Base-by-base conservation (phyloP, 2,888 invertebrate species). In the Thyatira batis region DNA sequence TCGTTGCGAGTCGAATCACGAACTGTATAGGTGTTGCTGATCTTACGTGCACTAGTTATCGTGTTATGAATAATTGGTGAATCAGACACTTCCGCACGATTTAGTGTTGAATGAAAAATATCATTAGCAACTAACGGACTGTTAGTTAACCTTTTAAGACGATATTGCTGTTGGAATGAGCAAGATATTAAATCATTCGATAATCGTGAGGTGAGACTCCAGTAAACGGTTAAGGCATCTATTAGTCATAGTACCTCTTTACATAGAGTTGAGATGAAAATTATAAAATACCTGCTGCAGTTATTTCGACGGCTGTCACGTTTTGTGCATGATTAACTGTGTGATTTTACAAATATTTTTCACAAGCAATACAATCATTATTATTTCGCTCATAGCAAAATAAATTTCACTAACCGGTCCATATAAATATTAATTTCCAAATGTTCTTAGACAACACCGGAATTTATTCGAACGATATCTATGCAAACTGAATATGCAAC, bases 1-100 rank as follows among this genome's bases (percentile, higher is more conserved):
- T 73, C 80, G 68, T 79, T 80, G 72, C 80, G 70, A 84, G 77
- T 80, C 77, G 56, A 68, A 60, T 67, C 85, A 85, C 84, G 85
- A 80, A 69, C 71, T 53, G 59, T 45, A 48, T 48, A 79, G 76
- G 80, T 80, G 79, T 80, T 73, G 82, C 79, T 73, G 80, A 82
- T 80, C 77, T 71, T 79, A 70, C 67, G 60, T 68, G 72, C 65
- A 74, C 73, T 65, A 73, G 73, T 65, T 65, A 65, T 58, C 57
- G 54, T 54, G 53, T 65, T 58, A 61, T 73, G 69, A 71, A 69
- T 70, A 65, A 67, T 66, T 65, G 50, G 55, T 54, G 54, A 51
- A 53, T 52, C 49, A 58, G 48, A 56, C 53, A 61, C 54, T 60
- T 61, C 62, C 65, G 51, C 55, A 55, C 55, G 46, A 11, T 39